Evolutionary conservation across 2,113 vertebrate species (phyloP), one percentile per base, ranked within the genome.

Genomic region (Antigone vipio): DNA sequence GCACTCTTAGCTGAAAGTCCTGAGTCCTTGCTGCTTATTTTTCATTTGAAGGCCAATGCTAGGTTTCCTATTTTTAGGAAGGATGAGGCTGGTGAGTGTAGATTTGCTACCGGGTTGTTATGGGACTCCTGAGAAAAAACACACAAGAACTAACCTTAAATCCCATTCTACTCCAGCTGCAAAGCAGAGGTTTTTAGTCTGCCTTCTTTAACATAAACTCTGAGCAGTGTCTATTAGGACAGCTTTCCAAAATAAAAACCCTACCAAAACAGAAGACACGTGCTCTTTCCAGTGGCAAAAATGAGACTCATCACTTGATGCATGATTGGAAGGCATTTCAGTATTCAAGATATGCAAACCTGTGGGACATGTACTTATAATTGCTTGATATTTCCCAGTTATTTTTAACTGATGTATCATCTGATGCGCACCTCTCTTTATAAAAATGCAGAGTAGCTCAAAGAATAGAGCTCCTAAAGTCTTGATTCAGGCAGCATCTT

Each of bases 321-420:
- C 32, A 4, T 40, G 35, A 55, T 53, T 55, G 38, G 71, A 56
- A 95, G n/a, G 50, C 29, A 35, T 76, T 95, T 85, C 29, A 69
- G 17, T 58, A 89, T 91, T 94, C 42, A 95, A 93, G 88, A 91
- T 66, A 92, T 77, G 63, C 38, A 12, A 80, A 91, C 68, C 75
- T 84, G 79, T 91, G 79, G 83, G 50, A 80, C 63, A 38, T 3
- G 19, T 74, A 56, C 79, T 93, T 80, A 26, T 6, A 40, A 84
- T 44, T 86, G n/a, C 47, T 92, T 74, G 64, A 59, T 95, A 50
- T 71, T 88, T 71, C 50, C 47, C 52, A 63, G 79, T 88, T 96
- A 95, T 93, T 96, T 96, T 96, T 93, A 94, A 77, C 83, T 72
- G 85, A 63, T 86, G 85, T 35, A 60, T 90, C 90, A 95, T 88